Evolutionary conservation across 2,888 invertebrate genomes (phyloP).

Genomic region (Melanophora roralis): DNA sequence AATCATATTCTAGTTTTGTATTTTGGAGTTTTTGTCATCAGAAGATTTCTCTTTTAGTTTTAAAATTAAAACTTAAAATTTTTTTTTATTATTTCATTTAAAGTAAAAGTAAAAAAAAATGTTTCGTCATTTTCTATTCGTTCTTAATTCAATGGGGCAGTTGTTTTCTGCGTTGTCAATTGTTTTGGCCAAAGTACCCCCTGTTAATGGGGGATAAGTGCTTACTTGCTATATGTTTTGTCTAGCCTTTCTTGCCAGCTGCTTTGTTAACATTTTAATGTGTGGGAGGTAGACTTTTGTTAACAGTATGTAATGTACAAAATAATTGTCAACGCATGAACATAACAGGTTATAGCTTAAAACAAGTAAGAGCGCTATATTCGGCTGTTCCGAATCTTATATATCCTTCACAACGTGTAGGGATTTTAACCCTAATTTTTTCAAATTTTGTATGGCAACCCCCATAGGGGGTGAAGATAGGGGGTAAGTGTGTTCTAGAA

Average conservation of each 20-base stretch:
- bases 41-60: conserved; percentile 1
- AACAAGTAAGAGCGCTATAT: too few species aligned
- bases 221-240: conserved; percentile 35
- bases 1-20: conserved; percentile 40
- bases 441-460: too few species aligned
- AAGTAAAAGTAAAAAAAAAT: conserved; percentile 2
- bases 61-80: conserved; percentile 6
- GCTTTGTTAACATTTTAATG: background rate
- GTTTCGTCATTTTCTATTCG: conserved; percentile 32
- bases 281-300: background rate
- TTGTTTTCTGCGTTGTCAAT: conserved; percentile 1
- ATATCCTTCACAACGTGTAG: too few species aligned
- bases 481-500: too few species aligned
- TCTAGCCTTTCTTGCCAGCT: conserved; percentile 12
- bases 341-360: too few species aligned
- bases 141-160: conserved; percentile 7
- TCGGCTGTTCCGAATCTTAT: too few species aligned
- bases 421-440: too few species aligned
- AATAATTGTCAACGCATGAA: too few species aligned
- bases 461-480: too few species aligned
- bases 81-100: conserved; percentile 6
- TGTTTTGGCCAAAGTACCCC: conserved; percentile 17
- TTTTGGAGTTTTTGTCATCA: background rate
- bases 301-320: too few species aligned
- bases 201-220: conserved; percentile 39